Conservation (phyloP, 2,888 invertebrate species). For the Gandaritis pyraliata region DNA sequence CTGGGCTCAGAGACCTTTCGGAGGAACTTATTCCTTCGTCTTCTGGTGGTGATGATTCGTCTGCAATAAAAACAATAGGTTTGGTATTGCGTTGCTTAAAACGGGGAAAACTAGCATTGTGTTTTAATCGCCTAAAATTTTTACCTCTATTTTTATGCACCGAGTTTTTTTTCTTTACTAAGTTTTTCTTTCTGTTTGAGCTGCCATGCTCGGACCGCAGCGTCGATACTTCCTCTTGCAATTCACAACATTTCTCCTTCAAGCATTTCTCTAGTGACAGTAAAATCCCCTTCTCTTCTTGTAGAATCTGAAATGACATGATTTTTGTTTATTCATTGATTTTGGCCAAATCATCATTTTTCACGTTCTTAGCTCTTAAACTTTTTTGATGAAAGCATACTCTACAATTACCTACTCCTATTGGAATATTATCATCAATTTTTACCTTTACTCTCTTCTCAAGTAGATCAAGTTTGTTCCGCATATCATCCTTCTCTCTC, state of each 20-base stretch:
- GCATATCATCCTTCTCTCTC: constrained; percentile 86
- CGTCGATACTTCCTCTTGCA: constrained; percentile 88
- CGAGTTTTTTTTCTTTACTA: constrained; percentile 80
- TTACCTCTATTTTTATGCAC: constrained; percentile 77
- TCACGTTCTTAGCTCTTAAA: no score
- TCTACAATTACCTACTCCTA: no score
- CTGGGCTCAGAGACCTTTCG: constrained; percentile 90
- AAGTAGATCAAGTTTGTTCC: constrained; percentile 87
- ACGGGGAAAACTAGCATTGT: no score
- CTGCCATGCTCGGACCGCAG: constrained; percentile 82
- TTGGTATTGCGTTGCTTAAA: not conserved
- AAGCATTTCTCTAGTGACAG: constrained; percentile 89
- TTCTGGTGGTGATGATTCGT: constrained; percentile 90
- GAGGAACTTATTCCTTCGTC: constrained; percentile 96
- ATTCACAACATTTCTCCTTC: constrained; percentile 90
- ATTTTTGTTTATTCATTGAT: not conserved
- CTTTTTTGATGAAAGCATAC: no score
- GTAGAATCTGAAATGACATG: constrained; percentile 84
- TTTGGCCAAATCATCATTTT: no score
- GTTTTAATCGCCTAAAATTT: not conserved
- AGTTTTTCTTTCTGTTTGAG: constrained; percentile 75
- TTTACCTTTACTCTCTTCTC: constrained; percentile 89
- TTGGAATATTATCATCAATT: no score
- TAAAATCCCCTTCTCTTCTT: constrained; percentile 90
- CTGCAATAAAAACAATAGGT: constrained; percentile 61